Evolutionary conservation across 2,113 vertebrate genomes (phyloP), one percentile per base, ranked within the genome.

Genomic region (Micronisus gabar): DNA sequence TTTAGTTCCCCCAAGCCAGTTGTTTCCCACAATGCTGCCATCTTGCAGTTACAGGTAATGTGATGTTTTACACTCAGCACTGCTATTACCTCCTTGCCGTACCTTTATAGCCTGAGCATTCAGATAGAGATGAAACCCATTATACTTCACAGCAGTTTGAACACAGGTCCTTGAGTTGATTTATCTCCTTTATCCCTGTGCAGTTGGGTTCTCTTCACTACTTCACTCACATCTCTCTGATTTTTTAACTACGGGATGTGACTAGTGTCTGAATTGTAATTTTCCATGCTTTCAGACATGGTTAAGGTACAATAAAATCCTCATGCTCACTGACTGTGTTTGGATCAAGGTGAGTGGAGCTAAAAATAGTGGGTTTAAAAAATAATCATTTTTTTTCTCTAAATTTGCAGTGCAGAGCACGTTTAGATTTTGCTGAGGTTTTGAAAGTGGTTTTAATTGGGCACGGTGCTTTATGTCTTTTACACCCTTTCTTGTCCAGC

Each of bases 81-180:
- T 94, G 93, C 89, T 55, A 14, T 85, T 90, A 88, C 52, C 66
- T 91, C 45, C 81, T 90, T 79, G 26, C 83, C 0, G 7, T 30
- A 86, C 74, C 91, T 95, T 88, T 80, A 52, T 4, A 58, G 74
- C 19, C 76, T 76, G 91, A 90, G 91, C 67, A 85, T 95, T 80
- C 84, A 76, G 86, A 66, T 32, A 38, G 84, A 97, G 89, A 87
- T 52, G 81, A 90, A 95, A 82, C 66, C 81, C 89, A 97, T 95
- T 96, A 95, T 53, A 68, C 91, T 97, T 89, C 93, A 70, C 93
- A 96, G 95, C 89, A 95, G 41, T 82, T 89, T 90, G 96, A 95
- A 59, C 91, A 96, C 74, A 50, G 62, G 20, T 88, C 95, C 96
- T 97, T 55, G 70, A 95, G 87, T 40, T 95, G 95, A 96, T 97